Percentiles rank a stretch among this genome's conserved stretches.
Conservation (phyloP, 1,140 invertebrate species). For the Metopolophium dirhodum region DNA sequence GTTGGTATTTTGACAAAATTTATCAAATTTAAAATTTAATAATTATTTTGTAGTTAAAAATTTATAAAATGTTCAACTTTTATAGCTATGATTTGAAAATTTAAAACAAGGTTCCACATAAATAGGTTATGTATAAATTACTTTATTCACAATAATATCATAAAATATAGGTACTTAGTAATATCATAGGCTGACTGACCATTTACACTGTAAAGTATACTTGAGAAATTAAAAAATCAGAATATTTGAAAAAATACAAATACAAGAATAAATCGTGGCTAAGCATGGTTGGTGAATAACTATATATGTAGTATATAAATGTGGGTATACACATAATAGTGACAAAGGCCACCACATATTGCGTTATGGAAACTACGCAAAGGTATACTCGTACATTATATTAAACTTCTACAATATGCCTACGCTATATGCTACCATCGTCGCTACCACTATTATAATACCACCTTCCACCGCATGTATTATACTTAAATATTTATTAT, state of each 20-base stretch:
- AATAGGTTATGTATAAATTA: too few species aligned
- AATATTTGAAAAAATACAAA: neutral
- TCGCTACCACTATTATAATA: neutral
- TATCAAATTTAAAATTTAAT: too few species aligned
- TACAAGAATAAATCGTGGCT: neutral
- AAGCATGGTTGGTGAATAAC: neutral
- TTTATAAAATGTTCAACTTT: too few species aligned
- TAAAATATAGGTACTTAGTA: too few species aligned
- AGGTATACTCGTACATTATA: neutral
- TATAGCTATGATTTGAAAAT: too few species aligned
- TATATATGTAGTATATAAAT: neutral
- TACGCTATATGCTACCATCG: neutral
- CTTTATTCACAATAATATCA: too few species aligned
- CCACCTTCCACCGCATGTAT: neutral
- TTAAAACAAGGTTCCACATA: too few species aligned
- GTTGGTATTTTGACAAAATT: too few species aligned
- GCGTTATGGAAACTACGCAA: neutral
- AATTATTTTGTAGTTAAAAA: too few species aligned
- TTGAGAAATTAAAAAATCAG: neutral
- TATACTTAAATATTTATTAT: neutral
- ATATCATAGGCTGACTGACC: too few species aligned
- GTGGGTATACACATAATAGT: neutral
- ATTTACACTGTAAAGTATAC: too few species aligned
- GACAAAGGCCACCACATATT: neutral
- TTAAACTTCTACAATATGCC: neutral